phyloP scores from a whole-genome alignment of 2,888 invertebrate genomes.

The Fissipunctia ypsillon region DNA sequence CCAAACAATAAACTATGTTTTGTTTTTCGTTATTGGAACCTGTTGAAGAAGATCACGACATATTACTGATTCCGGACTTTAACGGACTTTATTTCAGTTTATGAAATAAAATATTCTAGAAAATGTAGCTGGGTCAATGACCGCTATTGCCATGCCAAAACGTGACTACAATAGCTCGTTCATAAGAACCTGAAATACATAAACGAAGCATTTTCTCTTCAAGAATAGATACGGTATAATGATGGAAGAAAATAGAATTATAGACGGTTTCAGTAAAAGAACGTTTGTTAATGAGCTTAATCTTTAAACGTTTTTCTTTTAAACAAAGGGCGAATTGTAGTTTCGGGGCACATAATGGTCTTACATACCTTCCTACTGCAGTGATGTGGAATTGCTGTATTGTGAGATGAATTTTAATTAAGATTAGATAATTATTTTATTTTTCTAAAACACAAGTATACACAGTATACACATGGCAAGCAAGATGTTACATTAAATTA shows the following conservation, averaged over 20 bases:
- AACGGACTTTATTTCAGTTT: background rate
- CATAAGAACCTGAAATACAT: slow-evolving; percentile 27
- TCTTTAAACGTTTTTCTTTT: slow-evolving; percentile 35
- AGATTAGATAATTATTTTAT: too few relatives aligned
- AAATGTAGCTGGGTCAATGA: background rate
- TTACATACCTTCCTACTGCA: background rate
- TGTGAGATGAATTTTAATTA: slow-evolving; percentile 25
- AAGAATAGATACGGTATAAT: slow-evolving; percentile 14
- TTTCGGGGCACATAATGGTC: slow-evolving; percentile 6
- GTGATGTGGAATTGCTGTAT: background rate
- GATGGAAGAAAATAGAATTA: slow-evolving; percentile 12
- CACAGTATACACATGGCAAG: too few relatives aligned
- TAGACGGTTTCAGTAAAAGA: slow-evolving; percentile 7
- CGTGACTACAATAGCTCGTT: slow-evolving; percentile 10
- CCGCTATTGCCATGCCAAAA: background rate
- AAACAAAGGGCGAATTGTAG: slow-evolving; percentile 26
- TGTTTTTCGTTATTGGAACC: background rate
- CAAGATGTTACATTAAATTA: too few relatives aligned
- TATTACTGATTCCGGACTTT: background rate
- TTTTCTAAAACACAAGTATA: too few relatives aligned
- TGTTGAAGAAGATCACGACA: background rate
- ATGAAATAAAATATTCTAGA: background rate
- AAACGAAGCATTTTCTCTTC: slow-evolving; percentile 36
- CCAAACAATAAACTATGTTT: background rate
- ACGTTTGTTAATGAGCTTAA: slow-evolving; percentile 18